Conservation (phyloP, 1,140 invertebrate genomes). For the Augochlora pura region DNA sequence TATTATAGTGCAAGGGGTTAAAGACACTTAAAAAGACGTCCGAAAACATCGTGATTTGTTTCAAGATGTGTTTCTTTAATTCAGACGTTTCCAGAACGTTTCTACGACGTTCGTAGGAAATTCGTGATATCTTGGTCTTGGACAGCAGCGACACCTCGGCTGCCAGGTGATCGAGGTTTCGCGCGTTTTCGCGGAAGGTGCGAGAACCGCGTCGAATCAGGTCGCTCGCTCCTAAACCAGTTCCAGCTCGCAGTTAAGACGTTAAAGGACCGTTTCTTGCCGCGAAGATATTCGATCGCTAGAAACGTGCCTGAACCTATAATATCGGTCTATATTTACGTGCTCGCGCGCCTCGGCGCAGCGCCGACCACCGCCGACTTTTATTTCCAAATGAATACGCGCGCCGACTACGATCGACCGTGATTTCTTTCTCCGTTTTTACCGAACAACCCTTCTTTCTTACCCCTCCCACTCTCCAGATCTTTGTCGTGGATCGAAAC, state of each 20-base stretch:
- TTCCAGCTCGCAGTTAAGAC: conserved; percentile 38
- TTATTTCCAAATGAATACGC: conserved; percentile 34
- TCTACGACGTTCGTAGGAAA: too few relatives aligned
- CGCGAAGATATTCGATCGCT: conserved; percentile 26
- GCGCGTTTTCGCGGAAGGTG: conserved; percentile 29
- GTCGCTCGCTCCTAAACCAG: conserved; percentile 34
- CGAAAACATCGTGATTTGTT: too few relatives aligned
- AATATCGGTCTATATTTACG: conserved; percentile 30
- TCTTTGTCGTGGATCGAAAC: too few relatives aligned
- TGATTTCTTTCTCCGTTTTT: background rate
- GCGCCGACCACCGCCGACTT: background rate
- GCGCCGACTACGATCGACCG: conserved; percentile 8
- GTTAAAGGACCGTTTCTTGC: conserved; percentile 37
- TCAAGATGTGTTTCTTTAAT: too few relatives aligned
- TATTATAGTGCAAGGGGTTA: too few relatives aligned
- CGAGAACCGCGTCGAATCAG: background rate
- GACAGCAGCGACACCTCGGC: conserved; percentile 31
- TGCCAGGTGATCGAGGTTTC: conserved; percentile 26
- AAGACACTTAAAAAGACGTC: too few relatives aligned
- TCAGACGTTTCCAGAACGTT: too few relatives aligned
- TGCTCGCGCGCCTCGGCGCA: background rate
- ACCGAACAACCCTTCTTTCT: too few relatives aligned
- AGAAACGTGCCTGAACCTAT: conserved; percentile 1
- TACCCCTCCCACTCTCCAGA: too few relatives aligned
- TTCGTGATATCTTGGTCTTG: too few relatives aligned